Evolutionary conservation across 2,113 vertebrate genomes (phyloP).

Genomic region (Thunnus thynnus): DNA sequence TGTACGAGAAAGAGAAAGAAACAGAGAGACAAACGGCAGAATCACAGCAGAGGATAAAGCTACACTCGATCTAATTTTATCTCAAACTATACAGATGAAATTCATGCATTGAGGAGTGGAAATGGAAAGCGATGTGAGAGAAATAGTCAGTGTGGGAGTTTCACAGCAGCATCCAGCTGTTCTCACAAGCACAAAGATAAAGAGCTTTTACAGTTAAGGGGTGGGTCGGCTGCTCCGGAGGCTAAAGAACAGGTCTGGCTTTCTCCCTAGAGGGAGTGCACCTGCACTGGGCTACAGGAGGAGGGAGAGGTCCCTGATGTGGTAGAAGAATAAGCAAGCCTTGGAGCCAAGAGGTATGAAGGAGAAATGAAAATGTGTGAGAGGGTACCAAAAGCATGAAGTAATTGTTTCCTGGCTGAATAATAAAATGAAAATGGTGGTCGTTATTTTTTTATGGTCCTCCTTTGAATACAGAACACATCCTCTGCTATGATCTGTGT

Average conservation of each 20-base stretch:
- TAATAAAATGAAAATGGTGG: neutral
- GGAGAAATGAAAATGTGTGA: constrained; percentile 25
- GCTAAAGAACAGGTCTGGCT: constrained; percentile 65
- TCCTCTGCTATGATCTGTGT: too few relatives aligned
- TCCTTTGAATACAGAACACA: neutral
- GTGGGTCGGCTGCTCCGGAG: constrained; percentile 39
- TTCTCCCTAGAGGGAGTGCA: constrained; percentile 72
- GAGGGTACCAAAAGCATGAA: constrained; percentile 14
- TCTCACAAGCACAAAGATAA: constrained; percentile 72
- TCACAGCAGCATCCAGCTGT: constrained; percentile 75
- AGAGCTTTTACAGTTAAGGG: constrained; percentile 71
- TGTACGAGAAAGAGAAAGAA: constrained; percentile 16
- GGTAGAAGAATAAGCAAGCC: constrained; percentile 24
- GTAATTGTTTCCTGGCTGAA: constrained; percentile 18
- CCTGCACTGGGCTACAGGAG: constrained; percentile 68
- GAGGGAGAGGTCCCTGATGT: constrained; percentile 38
- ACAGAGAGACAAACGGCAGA: constrained; percentile 25
- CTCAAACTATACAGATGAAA: constrained; percentile 16
- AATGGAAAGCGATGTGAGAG: constrained; percentile 34
- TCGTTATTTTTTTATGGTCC: constrained; percentile 7
- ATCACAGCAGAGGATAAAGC: constrained; percentile 13
- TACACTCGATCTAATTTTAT: constrained; percentile 17
- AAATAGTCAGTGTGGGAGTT: constrained; percentile 67
- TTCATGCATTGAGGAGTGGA: constrained; percentile 12
- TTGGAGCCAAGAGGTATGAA: constrained; percentile 12